Evolutionary conservation across 2,888 invertebrate genomes (phyloP).

Genomic region (Philopedon plagiatum): DNA sequence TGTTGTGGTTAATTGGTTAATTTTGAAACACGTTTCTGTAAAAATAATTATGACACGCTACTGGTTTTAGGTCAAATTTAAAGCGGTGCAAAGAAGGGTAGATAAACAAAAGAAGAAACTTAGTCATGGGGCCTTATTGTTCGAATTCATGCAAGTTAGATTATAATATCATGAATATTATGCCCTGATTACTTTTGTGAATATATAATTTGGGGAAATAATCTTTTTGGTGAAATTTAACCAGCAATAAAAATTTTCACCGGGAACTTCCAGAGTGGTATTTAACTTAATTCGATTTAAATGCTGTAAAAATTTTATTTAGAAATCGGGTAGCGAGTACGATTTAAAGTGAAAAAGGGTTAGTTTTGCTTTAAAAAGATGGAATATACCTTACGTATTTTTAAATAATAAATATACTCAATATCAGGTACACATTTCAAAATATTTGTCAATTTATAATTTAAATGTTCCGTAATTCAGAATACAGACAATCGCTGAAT

Average conservation of each 20-base stretch:
- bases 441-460: no score
- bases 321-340: no score
- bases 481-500: no score
- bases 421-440: no score
- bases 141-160: slow-evolving; percentile 44
- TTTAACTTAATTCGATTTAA: not conserved
- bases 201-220: slow-evolving; percentile 19
- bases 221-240: slow-evolving; percentile 20
- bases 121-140: slow-evolving; percentile 48
- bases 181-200: slow-evolving; percentile 20
- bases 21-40: no score
- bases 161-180: slow-evolving; percentile 35
- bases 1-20: not conserved
- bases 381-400: no score
- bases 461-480: no score
- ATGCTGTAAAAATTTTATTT: no score
- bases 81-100: slow-evolving; percentile 34
- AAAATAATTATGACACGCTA: not conserved
- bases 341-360: no score
- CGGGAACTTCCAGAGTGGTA: not conserved
- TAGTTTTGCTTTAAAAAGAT: no score
- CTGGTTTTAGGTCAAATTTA: slow-evolving; percentile 31
- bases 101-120: slow-evolving; percentile 52
- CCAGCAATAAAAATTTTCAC: slow-evolving; percentile 13
- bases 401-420: no score